A percentile compares a stretch with the other conserved stretches of the same genome.
Conservation (phyloP, 2,797 vertebrate species). For the Enteromius unitaeniatus region DNA sequence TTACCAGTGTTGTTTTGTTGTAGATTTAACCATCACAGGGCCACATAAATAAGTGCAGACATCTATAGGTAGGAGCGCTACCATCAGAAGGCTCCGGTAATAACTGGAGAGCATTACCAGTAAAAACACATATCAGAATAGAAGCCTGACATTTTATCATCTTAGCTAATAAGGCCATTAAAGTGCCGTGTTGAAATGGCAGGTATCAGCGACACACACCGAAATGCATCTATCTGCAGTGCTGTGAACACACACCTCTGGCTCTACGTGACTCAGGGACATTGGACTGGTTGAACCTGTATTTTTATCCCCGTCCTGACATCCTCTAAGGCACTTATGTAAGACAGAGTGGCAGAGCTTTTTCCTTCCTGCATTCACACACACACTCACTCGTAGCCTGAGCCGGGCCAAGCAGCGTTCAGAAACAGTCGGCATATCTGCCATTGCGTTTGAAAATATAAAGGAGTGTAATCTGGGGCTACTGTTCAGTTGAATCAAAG, state of each 20-base stretch:
- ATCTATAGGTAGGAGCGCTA: slow-evolving; percentile 37
- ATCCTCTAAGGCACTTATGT: slow-evolving; percentile 63
- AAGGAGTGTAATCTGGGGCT: slow-evolving; percentile 59
- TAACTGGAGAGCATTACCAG: slow-evolving; percentile 60
- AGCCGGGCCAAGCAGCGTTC: slow-evolving; percentile 47
- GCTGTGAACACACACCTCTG: slow-evolving; percentile 66
- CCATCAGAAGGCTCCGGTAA: slow-evolving; percentile 52
- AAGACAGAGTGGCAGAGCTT: slow-evolving; percentile 62
- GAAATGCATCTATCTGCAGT: slow-evolving; percentile 58
- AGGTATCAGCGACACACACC: slow-evolving; percentile 57
- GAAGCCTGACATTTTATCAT: slow-evolving; percentile 63
- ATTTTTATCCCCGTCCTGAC: slow-evolving; percentile 64
- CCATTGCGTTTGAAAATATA: slow-evolving; percentile 60
- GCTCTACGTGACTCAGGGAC: slow-evolving; percentile 58
- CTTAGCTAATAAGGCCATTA: slow-evolving; percentile 62
- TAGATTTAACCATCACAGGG: slow-evolving; percentile 43
- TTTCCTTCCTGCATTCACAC: slow-evolving; percentile 50
- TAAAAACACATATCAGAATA: slow-evolving; percentile 64
- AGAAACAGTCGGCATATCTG: slow-evolving; percentile 58
- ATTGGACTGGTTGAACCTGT: slow-evolving; percentile 63
- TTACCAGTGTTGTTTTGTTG: slow-evolving; percentile 30
- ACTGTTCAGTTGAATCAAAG: slow-evolving; percentile 59
- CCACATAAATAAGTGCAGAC: slow-evolving; percentile 51
- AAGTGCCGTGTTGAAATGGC: slow-evolving; percentile 57
- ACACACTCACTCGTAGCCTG: slow-evolving; percentile 31